Percentiles rank a stretch among this genome's conserved stretches.
Evolutionary conservation across 2,113 vertebrate genomes (phyloP).

Genomic region (Ageneiosus marmoratus): DNA sequence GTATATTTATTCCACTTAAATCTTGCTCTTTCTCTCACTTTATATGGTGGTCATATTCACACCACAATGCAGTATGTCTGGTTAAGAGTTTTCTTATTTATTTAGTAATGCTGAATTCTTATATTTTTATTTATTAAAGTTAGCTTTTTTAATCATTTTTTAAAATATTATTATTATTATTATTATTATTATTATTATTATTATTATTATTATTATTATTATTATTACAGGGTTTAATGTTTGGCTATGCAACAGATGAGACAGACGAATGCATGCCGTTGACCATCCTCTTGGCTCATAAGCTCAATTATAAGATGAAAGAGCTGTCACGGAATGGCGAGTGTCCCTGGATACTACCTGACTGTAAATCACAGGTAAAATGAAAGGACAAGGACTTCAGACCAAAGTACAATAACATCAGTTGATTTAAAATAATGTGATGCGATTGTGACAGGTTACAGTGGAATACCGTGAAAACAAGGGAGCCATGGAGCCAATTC

Average conservation of each 20-base stretch:
- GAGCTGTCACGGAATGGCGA: slow-evolving; percentile 65
- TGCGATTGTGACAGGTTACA: slow-evolving; percentile 61
- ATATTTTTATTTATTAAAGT: background rate
- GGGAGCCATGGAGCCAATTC: slow-evolving; percentile 72
- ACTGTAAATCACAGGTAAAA: slow-evolving; percentile 74
- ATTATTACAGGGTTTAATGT: slow-evolving; percentile 72
- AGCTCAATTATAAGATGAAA: slow-evolving; percentile 70
- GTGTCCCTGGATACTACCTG: slow-evolving; percentile 73
- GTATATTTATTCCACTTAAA: too few relatives aligned
- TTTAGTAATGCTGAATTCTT: background rate
- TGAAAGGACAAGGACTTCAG: background rate
- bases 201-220: slow-evolving; percentile 4
- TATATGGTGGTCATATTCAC: too few relatives aligned
- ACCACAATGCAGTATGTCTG: too few relatives aligned
- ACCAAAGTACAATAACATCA: background rate
- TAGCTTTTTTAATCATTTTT: background rate
- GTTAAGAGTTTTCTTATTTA: too few relatives aligned
- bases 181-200: slow-evolving; percentile 2
- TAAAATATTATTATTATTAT: background rate
- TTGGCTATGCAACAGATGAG: slow-evolving; percentile 77
- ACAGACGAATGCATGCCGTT: slow-evolving; percentile 76
- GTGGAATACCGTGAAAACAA: slow-evolving; percentile 72
- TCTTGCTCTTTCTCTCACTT: too few relatives aligned
- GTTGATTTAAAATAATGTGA: background rate
- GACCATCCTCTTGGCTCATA: slow-evolving; percentile 72